Conservation (phyloP, 2,888 invertebrate species). For the Meloe dianella region DNA sequence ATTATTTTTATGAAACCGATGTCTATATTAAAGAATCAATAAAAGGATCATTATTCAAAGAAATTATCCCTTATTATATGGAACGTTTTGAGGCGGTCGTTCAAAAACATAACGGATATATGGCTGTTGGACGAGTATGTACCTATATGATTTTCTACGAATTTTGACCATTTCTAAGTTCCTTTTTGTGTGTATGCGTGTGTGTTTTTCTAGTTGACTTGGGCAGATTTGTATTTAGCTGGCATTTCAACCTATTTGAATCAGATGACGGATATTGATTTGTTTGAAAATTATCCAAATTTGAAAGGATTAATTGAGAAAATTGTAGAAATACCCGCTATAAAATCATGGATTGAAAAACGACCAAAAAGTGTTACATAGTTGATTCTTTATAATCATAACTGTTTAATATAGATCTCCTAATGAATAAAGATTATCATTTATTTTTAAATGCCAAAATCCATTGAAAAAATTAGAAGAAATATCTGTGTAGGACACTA, state of each 20-base stretch:
- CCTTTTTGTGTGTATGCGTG: conserved; percentile 18
- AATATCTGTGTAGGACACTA: no score
- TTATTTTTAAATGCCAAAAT: no score
- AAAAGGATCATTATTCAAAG: conserved; percentile 60
- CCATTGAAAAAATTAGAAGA: no score
- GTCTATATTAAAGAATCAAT: conserved; percentile 62
- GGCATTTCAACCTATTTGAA: conserved; percentile 52
- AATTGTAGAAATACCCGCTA: conserved; percentile 34
- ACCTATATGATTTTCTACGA: no score
- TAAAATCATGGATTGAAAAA: conserved; percentile 40
- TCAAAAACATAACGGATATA: conserved; percentile 66
- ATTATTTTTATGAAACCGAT: conserved; percentile 65
- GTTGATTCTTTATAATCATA: background rate
- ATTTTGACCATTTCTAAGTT: no score
- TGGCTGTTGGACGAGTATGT: conserved; percentile 60
- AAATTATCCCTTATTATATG: conserved; percentile 65
- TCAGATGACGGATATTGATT: conserved; percentile 38
- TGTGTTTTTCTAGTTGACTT: conserved; percentile 63
- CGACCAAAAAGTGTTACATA: conserved; percentile 30
- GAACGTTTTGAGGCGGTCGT: conserved; percentile 65
- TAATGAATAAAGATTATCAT: no score
- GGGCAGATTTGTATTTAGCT: conserved; percentile 71
- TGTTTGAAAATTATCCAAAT: conserved; percentile 37
- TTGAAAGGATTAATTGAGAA: conserved; percentile 32
- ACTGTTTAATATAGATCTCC: no score